These are phyloP conservation scores for Drosophila parthenogenetica DNA, from an alignment of 2,888 invertebrate species.

Conservation along the genomic window DNA sequence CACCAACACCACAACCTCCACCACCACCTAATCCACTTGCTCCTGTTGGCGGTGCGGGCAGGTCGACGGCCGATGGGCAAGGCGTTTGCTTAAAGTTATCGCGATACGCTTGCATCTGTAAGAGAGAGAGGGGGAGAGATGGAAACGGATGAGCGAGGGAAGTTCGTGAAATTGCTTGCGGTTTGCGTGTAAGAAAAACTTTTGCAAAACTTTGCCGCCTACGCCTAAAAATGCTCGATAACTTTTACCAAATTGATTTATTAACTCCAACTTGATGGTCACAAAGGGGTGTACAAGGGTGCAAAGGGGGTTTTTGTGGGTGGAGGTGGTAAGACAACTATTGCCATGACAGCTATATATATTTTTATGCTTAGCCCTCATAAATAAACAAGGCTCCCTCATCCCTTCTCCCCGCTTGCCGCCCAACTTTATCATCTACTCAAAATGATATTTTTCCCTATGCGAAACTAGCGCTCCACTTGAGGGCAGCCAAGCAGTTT, in stretches of 20 bases:
- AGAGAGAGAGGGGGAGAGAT: neutral
- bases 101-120: constrained; percentile 82
- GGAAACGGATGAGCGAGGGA: neutral
- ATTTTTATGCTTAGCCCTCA: constrained; percentile 60
- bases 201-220: constrained; percentile 70
- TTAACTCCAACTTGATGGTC: constrained; percentile 57
- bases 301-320: neutral
- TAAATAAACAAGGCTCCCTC: constrained; percentile 72
- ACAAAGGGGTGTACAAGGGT: neutral
- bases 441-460: constrained; percentile 56
- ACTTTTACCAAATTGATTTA: constrained; percentile 80
- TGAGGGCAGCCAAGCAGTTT: constrained; percentile 36
- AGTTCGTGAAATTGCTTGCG: constrained; percentile 57
- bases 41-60: constrained; percentile 45
- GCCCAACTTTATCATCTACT: constrained; percentile 32
- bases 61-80: constrained; percentile 80
- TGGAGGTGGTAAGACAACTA: constrained; percentile 16
- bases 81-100: constrained; percentile 83
- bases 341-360: constrained; percentile 74
- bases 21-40: neutral
- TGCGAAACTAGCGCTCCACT: constrained; percentile 55
- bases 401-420: no score
- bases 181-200: constrained; percentile 67
- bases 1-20: neutral
- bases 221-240: constrained; percentile 75